Evolutionary conservation across 2,888 invertebrate genomes (phyloP).

Genomic region (Calliphora vomitoria): DNA sequence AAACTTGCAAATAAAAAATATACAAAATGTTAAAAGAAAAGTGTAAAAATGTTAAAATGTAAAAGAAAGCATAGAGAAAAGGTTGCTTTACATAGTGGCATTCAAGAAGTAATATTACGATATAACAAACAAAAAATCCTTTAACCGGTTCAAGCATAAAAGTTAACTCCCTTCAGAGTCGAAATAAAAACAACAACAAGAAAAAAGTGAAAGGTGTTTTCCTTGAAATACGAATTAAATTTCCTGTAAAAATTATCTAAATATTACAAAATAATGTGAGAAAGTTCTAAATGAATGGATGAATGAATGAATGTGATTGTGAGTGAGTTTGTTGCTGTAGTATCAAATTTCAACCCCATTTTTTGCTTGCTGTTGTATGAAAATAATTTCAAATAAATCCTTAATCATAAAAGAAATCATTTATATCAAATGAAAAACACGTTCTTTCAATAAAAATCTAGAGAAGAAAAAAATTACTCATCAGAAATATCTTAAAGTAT

Average conservation of each 20-base stretch:
- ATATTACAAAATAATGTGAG: neutral
- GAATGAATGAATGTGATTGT: neutral
- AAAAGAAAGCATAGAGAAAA: constrained; percentile 80
- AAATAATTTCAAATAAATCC: neutral
- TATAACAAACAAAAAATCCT: constrained; percentile 15
- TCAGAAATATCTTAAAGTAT: neutral
- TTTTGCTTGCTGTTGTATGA: neutral
- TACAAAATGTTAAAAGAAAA: constrained; percentile 73
- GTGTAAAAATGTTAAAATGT: constrained; percentile 80
- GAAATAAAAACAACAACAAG: neutral
- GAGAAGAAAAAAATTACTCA: neutral
- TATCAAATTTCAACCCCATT: constrained; percentile 6
- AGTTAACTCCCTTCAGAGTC: neutral
- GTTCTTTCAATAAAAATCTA: constrained; percentile 11
- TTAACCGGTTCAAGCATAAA: constrained; percentile 7
- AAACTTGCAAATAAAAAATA: constrained; percentile 73
- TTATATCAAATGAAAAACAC: constrained; percentile 4
- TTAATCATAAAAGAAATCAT: neutral
- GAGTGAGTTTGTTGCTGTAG: neutral
- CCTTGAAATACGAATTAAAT: neutral
- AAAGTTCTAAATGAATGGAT: neutral
- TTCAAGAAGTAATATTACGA: neutral
- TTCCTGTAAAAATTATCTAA: neutral
- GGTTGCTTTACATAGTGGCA: constrained; percentile 31
- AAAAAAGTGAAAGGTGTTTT: neutral